Evolutionary conservation across 2,113 vertebrate genomes (phyloP), one percentile per base, ranked within the genome.

Genomic region (Piaya cayana): DNA sequence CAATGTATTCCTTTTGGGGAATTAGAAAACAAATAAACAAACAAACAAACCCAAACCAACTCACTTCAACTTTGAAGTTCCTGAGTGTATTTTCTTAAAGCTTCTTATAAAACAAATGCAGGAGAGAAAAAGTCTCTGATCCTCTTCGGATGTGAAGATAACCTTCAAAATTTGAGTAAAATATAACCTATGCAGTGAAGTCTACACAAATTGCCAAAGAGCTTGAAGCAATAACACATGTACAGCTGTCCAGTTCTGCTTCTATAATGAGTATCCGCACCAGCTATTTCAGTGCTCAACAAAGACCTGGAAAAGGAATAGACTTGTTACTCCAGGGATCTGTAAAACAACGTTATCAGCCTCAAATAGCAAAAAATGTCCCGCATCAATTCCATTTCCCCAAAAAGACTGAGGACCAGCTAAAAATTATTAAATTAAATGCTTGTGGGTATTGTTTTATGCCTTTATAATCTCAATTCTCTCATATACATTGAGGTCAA

Each of bases 81-180:
- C 23, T 25, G 30, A 62, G 36, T 43, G 29, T 7, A 9, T 53
- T 45, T 80, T 74, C 65, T 5, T 0, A 18, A 81, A 70, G 9
- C 3, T 20, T 64, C 86, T 82, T 52, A 22, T 27, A 47, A 88
- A 76, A 52, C 32, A 86, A 88, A 93, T 25, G 20, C 29, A 55
- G 20, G 9, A 15, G 14, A 89, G 11, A 21, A 81, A 76, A 84
- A 27, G 39, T 89, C 50, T 71, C 56, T 45, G 21, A 9, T 84
- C 27, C 60, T 95, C 27, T 34, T 1, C 86, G 37, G 37, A 59
- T 0, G 0, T 45, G 64, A 95, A 84, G 52, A 78, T 78, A 75
- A 75, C 90, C 85, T 94, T 91, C 60, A 91, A 89, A 95, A 74
- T 6, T 4, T 5, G 8, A 89, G 45, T 89, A 64, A 87, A 58